Base-by-base conservation (phyloP, 2,797 vertebrate genomes). In the Rallus crepitans region DNA sequence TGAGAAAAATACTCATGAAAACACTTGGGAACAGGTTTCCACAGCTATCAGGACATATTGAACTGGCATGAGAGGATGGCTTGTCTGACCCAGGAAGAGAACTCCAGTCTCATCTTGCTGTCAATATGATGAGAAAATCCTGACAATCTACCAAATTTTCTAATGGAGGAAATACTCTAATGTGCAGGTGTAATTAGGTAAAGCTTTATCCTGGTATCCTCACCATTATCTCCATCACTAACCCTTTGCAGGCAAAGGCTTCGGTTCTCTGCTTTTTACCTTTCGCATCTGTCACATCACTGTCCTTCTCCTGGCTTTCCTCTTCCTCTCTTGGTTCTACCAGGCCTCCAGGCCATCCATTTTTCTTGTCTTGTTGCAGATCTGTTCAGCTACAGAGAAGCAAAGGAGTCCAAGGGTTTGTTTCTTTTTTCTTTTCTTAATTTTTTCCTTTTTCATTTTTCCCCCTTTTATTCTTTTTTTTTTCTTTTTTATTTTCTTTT, bases 241-340 rank as follows among this genome's bases (percentile, higher is more conserved):
- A 33, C 3, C 2, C 23, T 2, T 65, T 25, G 3, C 10, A 20
- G 19, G 8, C 1, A 4, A 16, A 35, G 5, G 1, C 60, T 9
- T 48, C 13, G 1, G 1, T 65, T 90, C 65, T 42, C 15, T 17
- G 17, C 9, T 50, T 11, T 30, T 68, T 5, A 16, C 18, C 5
- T 73, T 65, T 59, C 37, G 19, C 25, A 8, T 45, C 37, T 52
- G 16, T n/a, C 23, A 39, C 7, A 27, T 57, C 18, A 20, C 7
- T 28, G 64, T 6, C 37, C 13, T 72, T 35, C 13, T 33, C 40
- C 40, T 42, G 5, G 21, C 48, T 25, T 8, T 79, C 5, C 53
- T 61, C 33, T 68, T 79, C 39, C 35, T 56, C 30, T 35, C 11
- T 28, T 23, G 6, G 57, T 35, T 39, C 47, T 37, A 48, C 21